These are phyloP conservation scores for Rafetus swinhoei DNA, from an alignment of 2,113 vertebrate genomes.

Conservation along the genomic window DNA sequence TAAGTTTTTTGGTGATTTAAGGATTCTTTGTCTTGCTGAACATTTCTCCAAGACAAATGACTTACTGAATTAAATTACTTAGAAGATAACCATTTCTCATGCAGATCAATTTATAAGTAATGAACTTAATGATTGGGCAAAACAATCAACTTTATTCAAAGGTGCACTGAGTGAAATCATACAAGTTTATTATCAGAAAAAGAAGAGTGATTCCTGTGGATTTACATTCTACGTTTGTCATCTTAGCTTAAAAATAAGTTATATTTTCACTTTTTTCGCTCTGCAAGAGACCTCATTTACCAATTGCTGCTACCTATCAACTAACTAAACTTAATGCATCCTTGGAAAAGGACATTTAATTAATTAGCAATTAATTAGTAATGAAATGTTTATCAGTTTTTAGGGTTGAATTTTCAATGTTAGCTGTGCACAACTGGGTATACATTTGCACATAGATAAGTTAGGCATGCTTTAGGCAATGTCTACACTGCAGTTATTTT, in stretches of 20 bases:
- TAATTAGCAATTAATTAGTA: not conserved
- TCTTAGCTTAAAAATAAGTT: constrained; percentile 65
- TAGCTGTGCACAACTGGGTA: not conserved
- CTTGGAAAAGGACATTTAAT: constrained; percentile 16
- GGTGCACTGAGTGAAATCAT: constrained; percentile 17
- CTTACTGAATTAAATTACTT: constrained; percentile 57
- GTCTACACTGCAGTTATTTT: no score
- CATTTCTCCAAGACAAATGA: constrained; percentile 41
- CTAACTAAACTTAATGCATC: constrained; percentile 39
- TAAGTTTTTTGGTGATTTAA: constrained; percentile 57
- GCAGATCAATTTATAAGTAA: constrained; percentile 64
- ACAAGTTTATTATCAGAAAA: not conserved
- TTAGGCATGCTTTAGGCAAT: no score
- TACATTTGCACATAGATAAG: no score
- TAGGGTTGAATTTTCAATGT: constrained; percentile 14
- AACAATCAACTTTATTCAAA: constrained; percentile 53
- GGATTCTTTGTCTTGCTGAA: constrained; percentile 65
- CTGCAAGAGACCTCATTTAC: constrained; percentile 30
- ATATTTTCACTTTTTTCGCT: constrained; percentile 34
- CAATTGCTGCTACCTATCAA: constrained; percentile 23
- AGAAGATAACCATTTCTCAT: constrained; percentile 62
- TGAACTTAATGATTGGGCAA: constrained; percentile 51
- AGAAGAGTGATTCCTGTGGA: constrained; percentile 45
- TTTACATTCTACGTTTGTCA: constrained; percentile 37
- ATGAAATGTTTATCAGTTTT: constrained; percentile 38